phyloP scores from a whole-genome alignment of 2,797 vertebrate species.

The Myotis vivesi region DNA sequence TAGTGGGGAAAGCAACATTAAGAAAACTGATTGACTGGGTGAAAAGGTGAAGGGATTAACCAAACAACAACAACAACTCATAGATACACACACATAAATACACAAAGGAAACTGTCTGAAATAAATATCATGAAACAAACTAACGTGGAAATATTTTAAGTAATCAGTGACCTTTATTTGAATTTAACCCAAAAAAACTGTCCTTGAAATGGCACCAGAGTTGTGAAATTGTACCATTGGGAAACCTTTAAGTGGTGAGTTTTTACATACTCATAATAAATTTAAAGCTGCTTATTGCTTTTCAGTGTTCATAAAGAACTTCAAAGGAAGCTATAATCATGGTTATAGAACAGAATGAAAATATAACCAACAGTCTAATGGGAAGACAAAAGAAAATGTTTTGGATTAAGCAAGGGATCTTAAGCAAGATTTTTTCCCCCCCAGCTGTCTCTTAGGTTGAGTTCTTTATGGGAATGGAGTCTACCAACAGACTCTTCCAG shows the following conservation, averaged over 20 bases:
- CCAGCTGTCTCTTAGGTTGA: background rate
- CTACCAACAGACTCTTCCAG: background rate
- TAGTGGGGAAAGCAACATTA: background rate
- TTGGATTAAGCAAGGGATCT: too few relatives aligned
- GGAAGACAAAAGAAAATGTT: constrained; percentile 27
- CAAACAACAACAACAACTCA: background rate
- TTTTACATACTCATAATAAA: background rate
- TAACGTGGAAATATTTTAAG: background rate
- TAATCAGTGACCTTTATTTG: background rate
- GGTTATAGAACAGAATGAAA: background rate
- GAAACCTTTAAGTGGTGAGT: background rate
- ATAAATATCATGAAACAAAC: background rate
- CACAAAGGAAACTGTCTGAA: background rate
- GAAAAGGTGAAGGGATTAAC: background rate
- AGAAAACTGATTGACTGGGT: background rate
- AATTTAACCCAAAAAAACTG: background rate
- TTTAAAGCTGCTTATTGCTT: background rate
- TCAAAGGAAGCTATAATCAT: background rate
- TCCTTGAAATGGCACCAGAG: background rate
- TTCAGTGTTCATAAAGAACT: constrained; percentile 5
- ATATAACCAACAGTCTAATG: background rate
- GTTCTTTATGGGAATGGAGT: background rate
- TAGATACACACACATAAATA: background rate
- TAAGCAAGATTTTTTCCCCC: background rate
- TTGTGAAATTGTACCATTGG: background rate